Conservation (phyloP, 2,888 invertebrate species). For the Dynastes hyllus region DNA sequence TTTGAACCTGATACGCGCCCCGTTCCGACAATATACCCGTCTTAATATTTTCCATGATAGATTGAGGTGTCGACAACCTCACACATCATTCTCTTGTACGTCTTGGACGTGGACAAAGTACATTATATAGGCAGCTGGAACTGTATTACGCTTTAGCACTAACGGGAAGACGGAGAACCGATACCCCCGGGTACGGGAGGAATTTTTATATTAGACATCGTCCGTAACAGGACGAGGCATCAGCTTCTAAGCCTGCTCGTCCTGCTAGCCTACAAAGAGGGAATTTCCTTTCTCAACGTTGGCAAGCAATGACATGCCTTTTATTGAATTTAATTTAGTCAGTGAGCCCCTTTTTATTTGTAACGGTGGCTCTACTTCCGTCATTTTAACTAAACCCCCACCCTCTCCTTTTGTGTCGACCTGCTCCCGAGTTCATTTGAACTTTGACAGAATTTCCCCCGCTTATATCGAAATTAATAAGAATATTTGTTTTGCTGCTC, state of each 20-base stretch:
- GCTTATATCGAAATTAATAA: slow-evolving; percentile 14
- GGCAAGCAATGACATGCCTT: slow-evolving; percentile 26
- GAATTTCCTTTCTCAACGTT: slow-evolving; percentile 4
- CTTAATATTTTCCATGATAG: slow-evolving; percentile 39
- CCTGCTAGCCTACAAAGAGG: not conserved
- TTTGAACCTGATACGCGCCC: slow-evolving; percentile 30
- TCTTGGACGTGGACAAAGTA: slow-evolving; percentile 29
- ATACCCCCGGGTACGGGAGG: slow-evolving; percentile 12
- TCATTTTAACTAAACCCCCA: too few relatives aligned
- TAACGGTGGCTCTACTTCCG: not conserved
- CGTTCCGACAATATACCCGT: slow-evolving; percentile 23
- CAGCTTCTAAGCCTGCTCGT: not conserved
- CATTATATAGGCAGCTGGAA: slow-evolving; percentile 8
- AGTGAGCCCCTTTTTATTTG: slow-evolving; percentile 17
- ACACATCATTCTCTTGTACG: slow-evolving; percentile 31
- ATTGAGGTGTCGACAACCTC: slow-evolving; percentile 33
- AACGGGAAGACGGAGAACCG: not conserved
- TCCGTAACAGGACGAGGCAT: not conserved
- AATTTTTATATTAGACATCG: slow-evolving; percentile 36
- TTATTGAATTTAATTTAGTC: slow-evolving; percentile 39
- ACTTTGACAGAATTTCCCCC: not conserved
- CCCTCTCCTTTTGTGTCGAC: not conserved
- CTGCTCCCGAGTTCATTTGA: not conserved
- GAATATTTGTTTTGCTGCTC: slow-evolving; percentile 11
- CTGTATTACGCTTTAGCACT: slow-evolving; percentile 25